A percentile compares a stretch with the other conserved stretches of the same genome.
These are phyloP conservation scores for Tenebrosternarchus preto DNA, from an alignment of 2,113 vertebrate genomes.

Conservation along the genomic window DNA sequence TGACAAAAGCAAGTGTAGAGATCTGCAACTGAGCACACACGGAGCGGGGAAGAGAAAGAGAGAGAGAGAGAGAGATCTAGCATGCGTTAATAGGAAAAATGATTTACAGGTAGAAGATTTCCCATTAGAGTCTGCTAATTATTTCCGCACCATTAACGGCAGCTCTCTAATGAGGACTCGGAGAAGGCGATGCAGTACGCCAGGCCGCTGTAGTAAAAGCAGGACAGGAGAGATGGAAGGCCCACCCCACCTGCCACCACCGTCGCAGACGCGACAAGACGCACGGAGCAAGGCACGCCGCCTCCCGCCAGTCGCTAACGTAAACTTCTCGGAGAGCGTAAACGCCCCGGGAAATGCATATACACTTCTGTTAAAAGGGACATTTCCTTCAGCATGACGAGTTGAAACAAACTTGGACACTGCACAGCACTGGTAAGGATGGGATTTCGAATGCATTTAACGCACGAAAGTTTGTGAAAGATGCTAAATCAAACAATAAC, in stretches of 20 bases:
- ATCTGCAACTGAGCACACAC: neutral
- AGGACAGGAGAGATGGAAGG: slow-evolving; percentile 57
- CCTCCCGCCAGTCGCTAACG: too few relatives aligned
- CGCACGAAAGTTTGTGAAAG: neutral
- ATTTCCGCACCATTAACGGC: slow-evolving; percentile 83
- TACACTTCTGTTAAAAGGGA: too few relatives aligned
- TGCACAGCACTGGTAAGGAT: neutral
- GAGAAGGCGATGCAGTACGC: slow-evolving; percentile 71
- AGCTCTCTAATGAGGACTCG: slow-evolving; percentile 80
- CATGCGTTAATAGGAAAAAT: slow-evolving; percentile 72
- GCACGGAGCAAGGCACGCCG: too few relatives aligned
- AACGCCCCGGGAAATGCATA: too few relatives aligned
- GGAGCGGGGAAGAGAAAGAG: slow-evolving; percentile 51
- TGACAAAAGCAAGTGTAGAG: neutral
- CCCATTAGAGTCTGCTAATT: slow-evolving; percentile 81
- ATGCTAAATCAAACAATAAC: too few relatives aligned
- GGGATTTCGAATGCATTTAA: neutral
- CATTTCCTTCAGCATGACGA: too few relatives aligned
- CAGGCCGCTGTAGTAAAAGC: slow-evolving; percentile 58
- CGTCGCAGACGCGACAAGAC: too few relatives aligned
- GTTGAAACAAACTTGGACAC: too few relatives aligned
- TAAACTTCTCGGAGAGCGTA: too few relatives aligned
- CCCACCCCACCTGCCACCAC: too few relatives aligned
- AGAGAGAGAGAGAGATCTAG: slow-evolving; percentile 47
- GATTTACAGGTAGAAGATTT: slow-evolving; percentile 81